Evolutionary conservation across 2,888 invertebrate species (phyloP).

Genomic region (Carterocephalus palaemon): DNA sequence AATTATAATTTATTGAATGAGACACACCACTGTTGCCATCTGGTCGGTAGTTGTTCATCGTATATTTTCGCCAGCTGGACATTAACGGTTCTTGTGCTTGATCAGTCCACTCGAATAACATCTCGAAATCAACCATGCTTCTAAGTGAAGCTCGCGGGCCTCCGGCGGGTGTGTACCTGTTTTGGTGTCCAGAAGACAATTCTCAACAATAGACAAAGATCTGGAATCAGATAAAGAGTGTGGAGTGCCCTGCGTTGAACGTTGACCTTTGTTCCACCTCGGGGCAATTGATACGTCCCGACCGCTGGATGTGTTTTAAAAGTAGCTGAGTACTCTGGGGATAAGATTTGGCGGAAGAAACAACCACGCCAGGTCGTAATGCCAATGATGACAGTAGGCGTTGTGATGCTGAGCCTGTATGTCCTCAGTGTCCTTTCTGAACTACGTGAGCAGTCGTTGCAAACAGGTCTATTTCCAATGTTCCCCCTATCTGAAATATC

Average conservation of each 20-base stretch:
- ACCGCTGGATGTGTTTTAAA: slow-evolving; percentile 29
- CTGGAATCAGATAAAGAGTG: slow-evolving; percentile 6
- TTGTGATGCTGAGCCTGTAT: slow-evolving; percentile 26
- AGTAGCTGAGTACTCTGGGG: not conserved
- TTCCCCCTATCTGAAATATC: slow-evolving; percentile 28
- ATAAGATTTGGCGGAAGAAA: slow-evolving; percentile 10
- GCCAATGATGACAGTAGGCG: slow-evolving; percentile 21
- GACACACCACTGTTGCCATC: slow-evolving; percentile 22
- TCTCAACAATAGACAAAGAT: too few species aligned
- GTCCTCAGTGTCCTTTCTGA: slow-evolving; percentile 15
- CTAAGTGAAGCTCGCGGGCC: slow-evolving; percentile 32
- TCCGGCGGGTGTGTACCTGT: slow-evolving; percentile 28
- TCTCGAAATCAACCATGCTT: slow-evolving; percentile 37
- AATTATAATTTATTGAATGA: slow-evolving; percentile 16
- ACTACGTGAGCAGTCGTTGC: slow-evolving; percentile 28
- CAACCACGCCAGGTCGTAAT: slow-evolving; percentile 13
- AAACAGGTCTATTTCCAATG: slow-evolving; percentile 29
- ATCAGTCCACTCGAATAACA: slow-evolving; percentile 29
- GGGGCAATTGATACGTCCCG: slow-evolving; percentile 36
- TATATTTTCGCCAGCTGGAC: slow-evolving; percentile 23
- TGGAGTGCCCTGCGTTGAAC: slow-evolving; percentile 25
- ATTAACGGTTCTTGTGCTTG: slow-evolving; percentile 19
- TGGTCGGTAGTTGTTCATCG: slow-evolving; percentile 26
- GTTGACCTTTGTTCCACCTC: slow-evolving; percentile 35
- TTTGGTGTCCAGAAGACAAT: slow-evolving; percentile 24